Evolutionary conservation across 2,113 vertebrate genomes (phyloP).

Genomic region (Pseudopipra pipra): DNA sequence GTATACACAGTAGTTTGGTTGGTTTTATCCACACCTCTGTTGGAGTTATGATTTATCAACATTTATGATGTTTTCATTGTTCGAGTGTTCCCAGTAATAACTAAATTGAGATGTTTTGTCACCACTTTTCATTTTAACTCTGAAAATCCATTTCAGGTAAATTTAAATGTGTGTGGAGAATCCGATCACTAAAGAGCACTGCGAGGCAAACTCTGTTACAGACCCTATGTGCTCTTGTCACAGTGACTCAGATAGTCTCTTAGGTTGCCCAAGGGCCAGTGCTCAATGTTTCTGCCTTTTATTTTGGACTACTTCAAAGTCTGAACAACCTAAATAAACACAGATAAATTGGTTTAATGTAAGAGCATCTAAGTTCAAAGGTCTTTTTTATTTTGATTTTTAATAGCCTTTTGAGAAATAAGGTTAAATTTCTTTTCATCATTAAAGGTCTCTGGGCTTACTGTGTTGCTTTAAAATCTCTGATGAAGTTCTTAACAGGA

Average conservation of each 20-base stretch:
- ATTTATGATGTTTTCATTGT: background rate
- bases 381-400: background rate
- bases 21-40: background rate
- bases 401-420: background rate
- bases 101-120: background rate
- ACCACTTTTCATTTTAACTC: background rate
- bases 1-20: background rate
- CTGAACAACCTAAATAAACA: background rate
- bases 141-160: background rate
- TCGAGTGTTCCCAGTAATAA: background rate
- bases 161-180: rapidly evolving
- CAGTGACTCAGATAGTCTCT: background rate
- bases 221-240: background rate
- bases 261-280: background rate
- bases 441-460: background rate
- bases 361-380: background rate
- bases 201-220: background rate
- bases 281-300: background rate
- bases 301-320: background rate
- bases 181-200: background rate
- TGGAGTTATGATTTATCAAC: background rate
- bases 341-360: background rate
- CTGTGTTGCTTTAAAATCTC: background rate
- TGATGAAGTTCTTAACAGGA: background rate
- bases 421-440: background rate